Base-by-base conservation (phyloP, 1,140 invertebrate genomes). In the Drosophila sturtevanti region DNA sequence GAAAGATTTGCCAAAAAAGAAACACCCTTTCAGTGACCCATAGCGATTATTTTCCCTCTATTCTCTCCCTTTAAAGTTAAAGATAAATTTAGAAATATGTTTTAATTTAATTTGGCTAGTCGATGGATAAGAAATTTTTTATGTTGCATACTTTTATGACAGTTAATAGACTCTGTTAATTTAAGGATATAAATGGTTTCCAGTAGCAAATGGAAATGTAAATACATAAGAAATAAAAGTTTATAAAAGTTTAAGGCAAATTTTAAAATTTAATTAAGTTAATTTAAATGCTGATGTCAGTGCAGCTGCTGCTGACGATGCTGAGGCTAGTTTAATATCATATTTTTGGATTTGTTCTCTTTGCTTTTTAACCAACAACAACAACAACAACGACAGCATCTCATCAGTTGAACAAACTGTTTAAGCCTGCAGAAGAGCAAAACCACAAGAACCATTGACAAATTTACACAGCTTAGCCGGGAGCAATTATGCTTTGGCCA, bases 401-500 rank as follows among this genome's bases (percentile, higher is more conserved):
- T 48, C 41, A 48, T 48, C 41, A 48, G 41, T 48, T 48, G 10
- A 48, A 21, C 41, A 48, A 48, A 48, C 41, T 48, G 18, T 48
- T 11, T 11, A 48, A 48, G 41, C 41, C 41, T 48, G 10, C 18
- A n/a, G 16, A 48, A 11, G 18, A 21, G 16, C 37, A 62, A 38
- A 62, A 62, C 35, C 38, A 24, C n/a, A 27, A 48, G 62, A 55
- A 37, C 61, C 48, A 64, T 60, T 65, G 60, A 77, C 72, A 70
- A 65, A 51, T 69, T 56, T 56, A 61, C 41, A 64, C n/a, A 38
- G 9, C 31, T 18, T 18, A 64, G 34, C 82, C 82, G 59, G 51
- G 64, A 48, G 60, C 70, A 72, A 76, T 81, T 81, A 81, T 62
- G 51, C 58, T 37, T 52, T 37, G 31, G 62, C 27, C 24, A 14